Conservation (phyloP, 2,113 vertebrate species). For the Tragelaphus buxtoni region DNA sequence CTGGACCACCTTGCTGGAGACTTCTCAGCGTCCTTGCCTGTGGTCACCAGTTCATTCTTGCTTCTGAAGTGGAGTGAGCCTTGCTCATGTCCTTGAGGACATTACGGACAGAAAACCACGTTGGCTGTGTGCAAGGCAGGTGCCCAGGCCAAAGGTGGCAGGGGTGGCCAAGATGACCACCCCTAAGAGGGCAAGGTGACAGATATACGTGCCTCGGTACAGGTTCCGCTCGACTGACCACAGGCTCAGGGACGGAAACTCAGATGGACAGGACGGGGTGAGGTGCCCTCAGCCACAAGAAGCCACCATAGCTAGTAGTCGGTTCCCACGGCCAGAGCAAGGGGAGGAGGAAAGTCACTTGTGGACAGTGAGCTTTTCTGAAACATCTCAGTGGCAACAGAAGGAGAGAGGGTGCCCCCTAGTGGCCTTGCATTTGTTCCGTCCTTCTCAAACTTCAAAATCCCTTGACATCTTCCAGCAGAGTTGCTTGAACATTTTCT, state of each 20-base stretch:
- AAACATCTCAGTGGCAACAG: background rate
- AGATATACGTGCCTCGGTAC: accelerated
- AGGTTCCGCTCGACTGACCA: background rate
- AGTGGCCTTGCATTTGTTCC: background rate
- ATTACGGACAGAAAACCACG: background rate
- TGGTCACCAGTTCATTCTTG: background rate
- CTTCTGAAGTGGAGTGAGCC: background rate
- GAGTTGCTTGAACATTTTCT: background rate
- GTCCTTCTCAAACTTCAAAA: background rate
- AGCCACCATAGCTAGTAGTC: background rate
- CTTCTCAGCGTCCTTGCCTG: accelerated
- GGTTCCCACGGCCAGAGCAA: background rate
- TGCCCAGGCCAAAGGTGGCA: background rate
- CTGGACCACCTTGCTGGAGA: accelerated
- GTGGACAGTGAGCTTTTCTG: background rate
- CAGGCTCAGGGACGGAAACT: background rate
- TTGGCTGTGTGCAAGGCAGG: background rate
- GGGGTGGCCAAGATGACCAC: background rate
- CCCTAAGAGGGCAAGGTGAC: background rate
- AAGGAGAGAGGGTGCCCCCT: slow-evolving; percentile 20
- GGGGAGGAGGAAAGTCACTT: background rate
- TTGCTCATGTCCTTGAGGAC: background rate
- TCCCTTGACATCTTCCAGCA: background rate
- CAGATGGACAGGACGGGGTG: background rate
- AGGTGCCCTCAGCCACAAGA: accelerated